phyloP scores from a whole-genome alignment of 2,113 vertebrate genomes.

The Takifugu bimaculatus region DNA sequence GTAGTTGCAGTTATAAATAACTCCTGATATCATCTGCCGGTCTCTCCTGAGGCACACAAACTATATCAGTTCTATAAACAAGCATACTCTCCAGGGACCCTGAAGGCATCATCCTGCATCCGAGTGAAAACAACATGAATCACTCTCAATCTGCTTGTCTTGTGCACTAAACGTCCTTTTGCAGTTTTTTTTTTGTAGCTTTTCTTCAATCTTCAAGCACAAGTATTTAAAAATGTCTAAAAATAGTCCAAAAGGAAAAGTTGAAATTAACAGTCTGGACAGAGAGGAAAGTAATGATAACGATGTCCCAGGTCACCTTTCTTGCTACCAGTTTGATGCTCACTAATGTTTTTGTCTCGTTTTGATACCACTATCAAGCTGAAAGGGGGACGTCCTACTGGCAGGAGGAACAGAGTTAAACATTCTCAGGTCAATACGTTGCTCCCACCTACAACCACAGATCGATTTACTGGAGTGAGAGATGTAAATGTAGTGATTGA shows the following conservation, averaged over 20 bases:
- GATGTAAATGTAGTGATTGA: not conserved
- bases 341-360: too few species aligned
- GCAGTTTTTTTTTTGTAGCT: not conserved
- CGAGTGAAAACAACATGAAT: not conserved
- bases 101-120: conserved; percentile 19
- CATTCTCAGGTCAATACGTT: too few species aligned
- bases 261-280: too few species aligned
- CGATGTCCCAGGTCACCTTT: too few species aligned
- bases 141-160: not conserved
- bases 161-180: not conserved
- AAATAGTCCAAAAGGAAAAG: too few species aligned
- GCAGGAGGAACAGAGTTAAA: too few species aligned
- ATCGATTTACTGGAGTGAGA: too few species aligned
- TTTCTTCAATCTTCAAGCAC: not conserved
- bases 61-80: conserved; percentile 18
- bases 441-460: too few species aligned
- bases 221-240: not conserved
- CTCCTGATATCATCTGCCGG: conserved; percentile 19
- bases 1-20: conserved; percentile 23
- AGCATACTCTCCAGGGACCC: conserved; percentile 19
- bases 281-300: too few species aligned
- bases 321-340: too few species aligned
- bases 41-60: conserved; percentile 19
- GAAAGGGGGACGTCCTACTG: too few species aligned
- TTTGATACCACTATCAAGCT: too few species aligned